These are phyloP conservation scores for Naso thynnoides DNA, from an alignment of 2,797 vertebrate species.

Conservation along the genomic window DNA sequence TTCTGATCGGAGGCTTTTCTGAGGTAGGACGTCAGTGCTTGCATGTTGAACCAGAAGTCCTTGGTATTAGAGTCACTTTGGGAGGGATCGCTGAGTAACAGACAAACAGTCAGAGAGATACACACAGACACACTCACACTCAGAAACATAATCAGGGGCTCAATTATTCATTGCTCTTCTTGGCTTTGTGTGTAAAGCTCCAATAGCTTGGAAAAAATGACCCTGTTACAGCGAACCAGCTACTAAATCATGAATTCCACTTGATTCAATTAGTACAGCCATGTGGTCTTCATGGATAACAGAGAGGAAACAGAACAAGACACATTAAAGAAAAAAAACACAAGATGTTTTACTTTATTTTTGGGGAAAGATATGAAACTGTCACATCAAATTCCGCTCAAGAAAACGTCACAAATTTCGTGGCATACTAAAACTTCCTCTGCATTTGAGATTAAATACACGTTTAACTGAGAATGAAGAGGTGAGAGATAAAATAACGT, in stretches of 20 bases:
- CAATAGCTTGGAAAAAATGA: constrained; percentile 76
- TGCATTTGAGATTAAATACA: constrained; percentile 1
- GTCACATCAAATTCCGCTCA: neutral
- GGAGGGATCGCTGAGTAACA: constrained; percentile 90
- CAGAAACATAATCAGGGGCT: constrained; percentile 52
- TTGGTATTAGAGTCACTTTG: constrained; percentile 92
- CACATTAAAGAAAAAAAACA: constrained; percentile 6
- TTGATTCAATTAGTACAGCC: constrained; percentile 75
- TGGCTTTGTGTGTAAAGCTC: constrained; percentile 71
- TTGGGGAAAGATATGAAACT: neutral
- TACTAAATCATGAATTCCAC: constrained; percentile 76
- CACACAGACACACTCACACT: constrained; percentile 10
- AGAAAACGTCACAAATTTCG: neutral
- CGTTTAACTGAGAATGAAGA: constrained; percentile 36
- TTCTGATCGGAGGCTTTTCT: constrained; percentile 96
- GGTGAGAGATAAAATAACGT: constrained; percentile 38
- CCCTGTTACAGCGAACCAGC: constrained; percentile 62
- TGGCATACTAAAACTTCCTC: neutral
- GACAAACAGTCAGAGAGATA: constrained; percentile 42
- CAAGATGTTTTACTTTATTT: constrained; percentile 5
- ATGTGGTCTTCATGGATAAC: constrained; percentile 58
- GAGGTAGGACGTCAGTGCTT: constrained; percentile 95
- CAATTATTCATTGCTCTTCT: constrained; percentile 68
- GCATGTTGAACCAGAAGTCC: constrained; percentile 99
- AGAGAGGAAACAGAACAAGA: constrained; percentile 46